Conservation (phyloP, 2,797 vertebrate genomes). For the Tapera naevia region DNA sequence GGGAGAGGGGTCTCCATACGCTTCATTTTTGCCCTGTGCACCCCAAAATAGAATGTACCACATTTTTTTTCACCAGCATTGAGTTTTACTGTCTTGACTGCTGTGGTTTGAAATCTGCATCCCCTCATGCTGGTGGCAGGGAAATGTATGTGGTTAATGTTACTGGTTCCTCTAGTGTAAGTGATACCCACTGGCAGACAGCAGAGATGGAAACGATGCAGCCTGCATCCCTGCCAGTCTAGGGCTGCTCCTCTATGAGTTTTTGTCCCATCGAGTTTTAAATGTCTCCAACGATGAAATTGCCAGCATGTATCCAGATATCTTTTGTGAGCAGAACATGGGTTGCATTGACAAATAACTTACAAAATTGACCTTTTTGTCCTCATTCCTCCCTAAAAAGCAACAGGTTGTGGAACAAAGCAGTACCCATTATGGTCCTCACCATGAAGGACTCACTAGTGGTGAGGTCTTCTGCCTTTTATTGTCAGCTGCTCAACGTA, state of each 20-base stretch:
- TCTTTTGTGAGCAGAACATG: not conserved
- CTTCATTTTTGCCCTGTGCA: rapidly evolving
- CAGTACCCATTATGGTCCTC: not conserved
- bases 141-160: conserved; percentile 13
- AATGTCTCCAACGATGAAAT: conserved; percentile 32
- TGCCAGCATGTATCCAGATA: not conserved
- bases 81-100: not conserved
- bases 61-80: rapidly evolving
- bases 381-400: not conserved
- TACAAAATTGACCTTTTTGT: not conserved
- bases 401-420: not conserved
- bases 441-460: not conserved
- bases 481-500: not conserved
- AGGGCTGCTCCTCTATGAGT: conserved; percentile 30
- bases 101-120: not conserved
- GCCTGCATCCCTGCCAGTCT: not conserved
- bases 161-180: conserved; percentile 51
- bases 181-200: conserved; percentile 16
- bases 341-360: not conserved
- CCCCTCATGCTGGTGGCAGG: not conserved
- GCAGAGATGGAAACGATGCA: conserved; percentile 21
- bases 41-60: not conserved
- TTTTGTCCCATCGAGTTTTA: conserved; percentile 14
- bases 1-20: rapidly evolving
- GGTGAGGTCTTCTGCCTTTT: not conserved